A percentile compares a stretch with the other conserved stretches of the same genome.
Evolutionary conservation across 2,888 invertebrate genomes (phyloP).

Genomic region (Coelinius sp.): DNA sequence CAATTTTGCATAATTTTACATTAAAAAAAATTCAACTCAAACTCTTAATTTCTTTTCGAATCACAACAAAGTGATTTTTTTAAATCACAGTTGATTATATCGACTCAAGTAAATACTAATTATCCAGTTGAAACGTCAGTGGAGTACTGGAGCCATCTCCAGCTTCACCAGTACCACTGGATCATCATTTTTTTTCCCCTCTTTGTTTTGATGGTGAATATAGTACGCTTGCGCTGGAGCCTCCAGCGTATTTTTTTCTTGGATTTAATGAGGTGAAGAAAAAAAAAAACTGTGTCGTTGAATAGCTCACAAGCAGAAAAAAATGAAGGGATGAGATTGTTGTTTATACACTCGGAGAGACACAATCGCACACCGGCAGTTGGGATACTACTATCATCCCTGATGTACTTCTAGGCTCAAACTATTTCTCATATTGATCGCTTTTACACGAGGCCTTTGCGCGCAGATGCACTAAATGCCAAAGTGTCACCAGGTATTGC

Average conservation of each 20-base stretch:
- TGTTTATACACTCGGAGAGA: neutral
- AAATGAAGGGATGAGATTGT: neutral
- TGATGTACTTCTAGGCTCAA: slow-evolving; percentile 6
- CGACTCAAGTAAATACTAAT: neutral
- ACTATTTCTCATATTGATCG: slow-evolving; percentile 29
- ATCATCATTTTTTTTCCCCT: neutral
- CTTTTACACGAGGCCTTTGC: neutral
- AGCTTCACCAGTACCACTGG: neutral
- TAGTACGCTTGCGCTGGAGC: neutral
- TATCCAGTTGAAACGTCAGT: neutral
- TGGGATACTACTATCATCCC: slow-evolving; percentile 4
- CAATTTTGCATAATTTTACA: neutral
- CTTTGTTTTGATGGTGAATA: neutral
- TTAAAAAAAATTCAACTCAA: neutral
- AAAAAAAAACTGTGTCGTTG: neutral
- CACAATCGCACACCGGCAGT: neutral
- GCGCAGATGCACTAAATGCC: slow-evolving; percentile 24
- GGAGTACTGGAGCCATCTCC: neutral
- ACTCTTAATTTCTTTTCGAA: neutral
- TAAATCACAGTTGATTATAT: neutral
- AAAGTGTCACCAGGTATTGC: slow-evolving; percentile 23
- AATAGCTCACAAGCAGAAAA: neutral
- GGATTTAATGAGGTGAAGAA: neutral
- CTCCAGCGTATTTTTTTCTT: neutral
- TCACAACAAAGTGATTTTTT: neutral